These are phyloP conservation scores for Thaumatotibia leucotreta DNA, from an alignment of 1,140 invertebrate species.

Conservation along the genomic window DNA sequence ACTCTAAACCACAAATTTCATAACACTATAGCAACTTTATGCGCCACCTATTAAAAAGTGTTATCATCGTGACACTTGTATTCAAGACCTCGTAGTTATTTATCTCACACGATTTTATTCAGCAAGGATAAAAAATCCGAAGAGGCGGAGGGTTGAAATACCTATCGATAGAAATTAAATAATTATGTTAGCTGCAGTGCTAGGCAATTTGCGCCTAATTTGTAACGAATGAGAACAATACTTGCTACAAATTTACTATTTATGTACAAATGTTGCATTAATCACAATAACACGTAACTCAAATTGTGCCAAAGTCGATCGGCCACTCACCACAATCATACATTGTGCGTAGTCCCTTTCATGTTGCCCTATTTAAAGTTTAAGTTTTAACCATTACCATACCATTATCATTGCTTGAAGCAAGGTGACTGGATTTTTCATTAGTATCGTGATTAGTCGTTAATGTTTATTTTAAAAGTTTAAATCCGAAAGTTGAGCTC, in stretches of 20 bases:
- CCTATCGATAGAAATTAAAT: too few relatives aligned
- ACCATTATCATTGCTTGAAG: too few relatives aligned
- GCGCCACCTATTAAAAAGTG: too few relatives aligned
- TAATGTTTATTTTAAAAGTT: not conserved
- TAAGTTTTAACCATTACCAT: not conserved
- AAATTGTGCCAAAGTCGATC: constrained; percentile 36
- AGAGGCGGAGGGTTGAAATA: too few relatives aligned
- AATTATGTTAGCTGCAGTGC: not conserved
- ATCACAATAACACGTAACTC: constrained; percentile 25
- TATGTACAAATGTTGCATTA: constrained; percentile 31
- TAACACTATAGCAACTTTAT: too few relatives aligned
- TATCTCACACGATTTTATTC: too few relatives aligned
- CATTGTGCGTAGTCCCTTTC: constrained; percentile 22
- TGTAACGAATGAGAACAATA: constrained; percentile 38
- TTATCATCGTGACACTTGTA: too few relatives aligned
- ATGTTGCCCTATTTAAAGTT: not conserved
- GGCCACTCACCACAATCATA: constrained; percentile 22
- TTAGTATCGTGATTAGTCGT: too few relatives aligned
- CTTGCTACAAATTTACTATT: constrained; percentile 30
- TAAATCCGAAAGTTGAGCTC: not conserved
- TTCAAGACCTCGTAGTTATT: too few relatives aligned
- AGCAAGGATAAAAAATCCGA: too few relatives aligned
- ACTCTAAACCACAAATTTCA: not conserved
- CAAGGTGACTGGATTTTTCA: too few relatives aligned
- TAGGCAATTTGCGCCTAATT: not conserved